A percentile compares a stretch with the other conserved stretches of the same genome.
phyloP scores from a whole-genome alignment of 2,797 vertebrate genomes.

The Champsocephalus esox region DNA sequence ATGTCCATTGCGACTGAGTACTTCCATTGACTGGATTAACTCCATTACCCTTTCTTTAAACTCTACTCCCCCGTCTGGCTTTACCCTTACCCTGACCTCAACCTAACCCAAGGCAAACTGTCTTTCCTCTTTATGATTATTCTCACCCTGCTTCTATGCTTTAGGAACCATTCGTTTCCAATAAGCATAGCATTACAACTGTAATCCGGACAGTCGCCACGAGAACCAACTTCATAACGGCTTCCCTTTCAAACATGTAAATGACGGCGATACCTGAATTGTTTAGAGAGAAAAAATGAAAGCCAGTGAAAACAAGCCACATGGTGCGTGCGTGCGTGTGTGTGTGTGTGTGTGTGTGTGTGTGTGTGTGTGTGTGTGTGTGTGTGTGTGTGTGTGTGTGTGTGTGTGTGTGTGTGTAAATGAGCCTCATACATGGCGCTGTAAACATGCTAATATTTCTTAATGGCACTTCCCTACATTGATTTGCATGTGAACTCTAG shows the following conservation, averaged over 20 bases:
- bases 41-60: not conserved
- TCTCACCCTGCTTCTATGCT: not conserved
- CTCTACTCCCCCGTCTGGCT: not conserved
- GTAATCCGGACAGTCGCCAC: constrained; percentile 17
- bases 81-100: not conserved
- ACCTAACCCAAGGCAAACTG: not conserved
- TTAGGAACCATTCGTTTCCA: constrained; percentile 42
- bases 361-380: constrained; percentile 6
- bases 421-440: constrained; percentile 68
- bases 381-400: not conserved
- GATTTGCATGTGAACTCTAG: constrained; percentile 76
- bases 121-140: not conserved
- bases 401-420: constrained; percentile 30
- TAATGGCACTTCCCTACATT: constrained; percentile 74
- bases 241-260: constrained; percentile 38
- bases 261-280: constrained; percentile 21
- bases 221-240: constrained; percentile 15
- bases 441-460: constrained; percentile 84
- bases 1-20: not conserved
- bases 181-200: constrained; percentile 33
- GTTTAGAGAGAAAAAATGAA: not conserved
- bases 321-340: not conserved
- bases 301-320: constrained; percentile 14
- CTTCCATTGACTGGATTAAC: not conserved
- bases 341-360: constrained; percentile 4